Conservation (phyloP, 2,888 invertebrate species). For the Meganola albula region DNA sequence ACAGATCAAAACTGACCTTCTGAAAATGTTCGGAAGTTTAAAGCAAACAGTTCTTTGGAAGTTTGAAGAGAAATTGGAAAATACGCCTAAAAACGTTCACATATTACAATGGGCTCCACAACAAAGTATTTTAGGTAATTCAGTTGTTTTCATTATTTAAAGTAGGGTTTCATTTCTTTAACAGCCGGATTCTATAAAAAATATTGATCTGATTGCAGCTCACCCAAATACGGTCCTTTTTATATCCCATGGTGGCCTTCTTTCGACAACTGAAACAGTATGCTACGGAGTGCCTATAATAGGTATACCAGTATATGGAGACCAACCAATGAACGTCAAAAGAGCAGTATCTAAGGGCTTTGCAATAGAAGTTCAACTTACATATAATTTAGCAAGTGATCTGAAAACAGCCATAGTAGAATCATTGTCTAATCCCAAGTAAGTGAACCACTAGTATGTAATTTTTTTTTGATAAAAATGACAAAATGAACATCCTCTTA, state of each 20-base stretch:
- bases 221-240: constrained; percentile 40
- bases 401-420: constrained; percentile 32
- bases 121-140: constrained; percentile 19
- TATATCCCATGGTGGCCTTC: constrained; percentile 44
- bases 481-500: constrained; percentile 62
- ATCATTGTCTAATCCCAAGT: constrained; percentile 28
- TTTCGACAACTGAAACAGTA: constrained; percentile 41
- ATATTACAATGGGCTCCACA: constrained; percentile 63
- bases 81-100: constrained; percentile 56
- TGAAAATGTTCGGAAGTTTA: constrained; percentile 52
- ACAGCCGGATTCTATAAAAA: no score
- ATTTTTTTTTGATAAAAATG: no score
- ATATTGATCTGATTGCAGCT: constrained; percentile 31
- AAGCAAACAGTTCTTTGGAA: constrained; percentile 73
- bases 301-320: constrained; percentile 42
- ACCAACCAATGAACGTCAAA: constrained; percentile 39
- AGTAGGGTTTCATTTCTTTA: no score
- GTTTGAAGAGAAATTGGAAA: constrained; percentile 46
- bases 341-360: constrained; percentile 36
- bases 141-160: no score
- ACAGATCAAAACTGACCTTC: constrained; percentile 36
- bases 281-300: constrained; percentile 43
- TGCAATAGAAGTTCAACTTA: constrained; percentile 32
- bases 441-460: no score
- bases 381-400: constrained; percentile 27